phyloP scores from a whole-genome alignment of 1,140 invertebrate species.

The Wasmannia auropunctata region DNA sequence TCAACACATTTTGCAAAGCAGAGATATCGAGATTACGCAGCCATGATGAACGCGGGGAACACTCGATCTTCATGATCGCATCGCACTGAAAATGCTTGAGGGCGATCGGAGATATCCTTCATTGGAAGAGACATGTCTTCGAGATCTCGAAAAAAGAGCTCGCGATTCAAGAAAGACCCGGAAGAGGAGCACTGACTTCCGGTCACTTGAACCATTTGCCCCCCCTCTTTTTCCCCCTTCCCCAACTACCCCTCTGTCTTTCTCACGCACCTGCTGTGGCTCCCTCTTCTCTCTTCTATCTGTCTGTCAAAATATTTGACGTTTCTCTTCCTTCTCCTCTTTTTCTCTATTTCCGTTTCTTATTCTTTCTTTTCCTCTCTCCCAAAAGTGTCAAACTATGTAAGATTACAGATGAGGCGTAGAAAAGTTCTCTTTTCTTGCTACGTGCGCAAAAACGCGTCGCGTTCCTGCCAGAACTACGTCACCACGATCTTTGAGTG shows the following conservation, averaged over 20 bases:
- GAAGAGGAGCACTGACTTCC: slow-evolving; percentile 63
- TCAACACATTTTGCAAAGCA: slow-evolving; percentile 43
- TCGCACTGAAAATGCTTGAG: not conserved
- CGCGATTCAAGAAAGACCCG: slow-evolving; percentile 48
- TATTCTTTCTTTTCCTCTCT: slow-evolving; percentile 17
- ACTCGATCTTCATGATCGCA: slow-evolving; percentile 58
- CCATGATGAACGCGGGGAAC: slow-evolving; percentile 25
- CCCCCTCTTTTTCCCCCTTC: slow-evolving; percentile 45
- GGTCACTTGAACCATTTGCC: slow-evolving; percentile 40
- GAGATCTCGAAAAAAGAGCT: slow-evolving; percentile 8
- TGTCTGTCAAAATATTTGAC: slow-evolving; percentile 1
- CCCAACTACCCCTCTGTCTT: not conserved
- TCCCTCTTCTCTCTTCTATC: slow-evolving; percentile 41
- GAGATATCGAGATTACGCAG: slow-evolving; percentile 32
- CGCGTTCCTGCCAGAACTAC: slow-evolving; percentile 82
- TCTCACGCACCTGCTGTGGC: slow-evolving; percentile 28
- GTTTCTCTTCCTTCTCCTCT: slow-evolving; percentile 7
- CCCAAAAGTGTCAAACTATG: slow-evolving; percentile 46
- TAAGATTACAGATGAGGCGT: slow-evolving; percentile 62
- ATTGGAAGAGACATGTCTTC: slow-evolving; percentile 35
- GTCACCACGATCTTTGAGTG: slow-evolving; percentile 84
- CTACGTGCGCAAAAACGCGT: slow-evolving; percentile 81
- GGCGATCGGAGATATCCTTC: slow-evolving; percentile 15
- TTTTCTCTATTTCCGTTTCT: slow-evolving; percentile 28
- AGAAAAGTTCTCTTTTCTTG: slow-evolving; percentile 71